phyloP scores from a whole-genome alignment of 2,113 vertebrate species.

The Cyanoderma ruficeps region DNA sequence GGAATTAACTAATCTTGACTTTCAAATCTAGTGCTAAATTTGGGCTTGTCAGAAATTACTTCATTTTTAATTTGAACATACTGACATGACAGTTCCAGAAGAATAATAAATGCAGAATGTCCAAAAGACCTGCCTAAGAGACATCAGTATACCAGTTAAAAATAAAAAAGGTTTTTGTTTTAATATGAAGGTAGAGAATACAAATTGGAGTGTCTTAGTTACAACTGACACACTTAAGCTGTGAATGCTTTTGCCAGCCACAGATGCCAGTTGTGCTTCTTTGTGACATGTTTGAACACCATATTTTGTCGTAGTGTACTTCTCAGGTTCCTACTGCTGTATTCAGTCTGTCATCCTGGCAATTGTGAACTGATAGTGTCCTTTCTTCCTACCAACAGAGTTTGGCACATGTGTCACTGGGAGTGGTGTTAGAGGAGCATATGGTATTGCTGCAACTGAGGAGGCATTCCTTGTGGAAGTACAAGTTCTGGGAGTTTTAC shows the following conservation, averaged over 20 bases:
- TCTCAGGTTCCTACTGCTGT: slow-evolving; percentile 10
- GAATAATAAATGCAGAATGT: not conserved
- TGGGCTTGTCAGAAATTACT: not conserved
- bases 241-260: not conserved
- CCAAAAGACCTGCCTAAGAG: not conserved
- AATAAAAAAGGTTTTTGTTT: not conserved
- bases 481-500: not conserved
- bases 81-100: not conserved
- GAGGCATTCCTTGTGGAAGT: slow-evolving; percentile 36
- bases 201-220: not conserved
- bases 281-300: not conserved
- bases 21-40: not conserved
- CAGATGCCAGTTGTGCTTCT: not conserved
- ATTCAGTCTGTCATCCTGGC: slow-evolving; percentile 27
- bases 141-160: not conserved
- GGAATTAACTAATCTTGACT: not conserved
- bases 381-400: not conserved
- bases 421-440: slow-evolving; percentile 2
- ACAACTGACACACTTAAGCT: not conserved
- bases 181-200: not conserved
- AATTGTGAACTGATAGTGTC: not conserved
- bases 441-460: slow-evolving; percentile 1
- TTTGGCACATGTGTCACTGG: not conserved
- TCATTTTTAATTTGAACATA: not conserved
- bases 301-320: not conserved